These are phyloP conservation scores for Bombus terrestris DNA, from an alignment of 1,140 invertebrate species.

Conservation along the genomic window DNA sequence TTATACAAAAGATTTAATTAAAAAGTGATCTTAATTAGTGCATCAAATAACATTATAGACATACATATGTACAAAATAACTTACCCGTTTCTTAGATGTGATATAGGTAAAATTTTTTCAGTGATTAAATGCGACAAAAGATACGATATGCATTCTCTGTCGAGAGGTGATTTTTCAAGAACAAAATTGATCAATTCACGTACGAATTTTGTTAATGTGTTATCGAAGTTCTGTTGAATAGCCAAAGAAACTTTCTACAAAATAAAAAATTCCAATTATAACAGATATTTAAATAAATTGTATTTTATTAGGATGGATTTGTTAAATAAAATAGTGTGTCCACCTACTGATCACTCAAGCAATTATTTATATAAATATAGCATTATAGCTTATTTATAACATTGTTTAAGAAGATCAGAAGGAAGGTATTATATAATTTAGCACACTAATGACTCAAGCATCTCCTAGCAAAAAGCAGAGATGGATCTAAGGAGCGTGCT, in stretches of 20 bases:
- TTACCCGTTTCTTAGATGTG: constrained; percentile 56
- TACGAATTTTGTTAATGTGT: constrained; percentile 44
- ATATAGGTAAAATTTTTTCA: constrained; percentile 48
- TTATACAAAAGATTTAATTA: constrained; percentile 3
- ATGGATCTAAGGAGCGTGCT: constrained; percentile 81
- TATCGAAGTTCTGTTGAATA: constrained; percentile 58
- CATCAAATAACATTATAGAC: neutral
- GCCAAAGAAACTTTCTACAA: constrained; percentile 50
- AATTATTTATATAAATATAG: constrained; percentile 29
- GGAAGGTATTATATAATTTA: constrained; percentile 79
- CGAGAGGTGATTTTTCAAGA: constrained; percentile 53
- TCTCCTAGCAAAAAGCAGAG: constrained; percentile 73
- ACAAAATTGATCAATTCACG: constrained; percentile 56
- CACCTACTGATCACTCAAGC: constrained; percentile 36
- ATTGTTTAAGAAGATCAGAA: constrained; percentile 48
- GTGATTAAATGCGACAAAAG: constrained; percentile 57
- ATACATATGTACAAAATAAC: constrained; percentile 6
- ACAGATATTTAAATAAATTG: neutral
- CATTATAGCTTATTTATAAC: neutral
- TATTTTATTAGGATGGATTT: neutral
- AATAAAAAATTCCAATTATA: constrained; percentile 12
- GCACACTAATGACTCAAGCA: constrained; percentile 82
- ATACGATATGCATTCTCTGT: constrained; percentile 52
- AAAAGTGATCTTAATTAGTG: neutral
- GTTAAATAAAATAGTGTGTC: constrained; percentile 36